Evolutionary conservation across 2,888 invertebrate genomes (phyloP), one percentile per base, ranked within the genome.

Genomic region (Leptarthrus brevirostris): DNA sequence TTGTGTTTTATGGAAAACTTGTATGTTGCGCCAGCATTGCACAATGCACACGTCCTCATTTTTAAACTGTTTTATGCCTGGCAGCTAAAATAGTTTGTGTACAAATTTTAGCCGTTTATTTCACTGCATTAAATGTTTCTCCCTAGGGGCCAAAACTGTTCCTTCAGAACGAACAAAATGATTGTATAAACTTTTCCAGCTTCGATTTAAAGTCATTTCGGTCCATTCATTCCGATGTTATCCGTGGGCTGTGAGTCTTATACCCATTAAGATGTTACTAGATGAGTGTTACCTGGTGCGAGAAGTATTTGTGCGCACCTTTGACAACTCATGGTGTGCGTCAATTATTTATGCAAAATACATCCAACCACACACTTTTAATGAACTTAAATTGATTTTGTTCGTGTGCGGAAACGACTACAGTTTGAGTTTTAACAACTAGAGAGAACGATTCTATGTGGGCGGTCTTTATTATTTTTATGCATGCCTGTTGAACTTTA

Each of bases 281-380:
- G 14, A 52, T 52, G 52, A 12, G 52, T n/a, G n/a, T 30, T 52
- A 52, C 52, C 69, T 69, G 69, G 30, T 18, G 52, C 52, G 34
- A 20, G 18, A 30, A n/a, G 18, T 54, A 54, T 14, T 18, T 20
- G 26, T 30, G 16, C n/a, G 36, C 30, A 56, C 30, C 22, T 56
- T 71, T 24, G 70, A 22, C 58, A 58, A 72, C 58, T 72, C 56
- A 72, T 72, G 56, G 40, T 56, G 54, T 72, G 56, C 40, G 56
- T 47, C 44, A 30, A 72, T 72, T 72, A 72, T 72, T 72, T 72
- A 72, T 72, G 72, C 72, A 72, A 72, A 44, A 47, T 30, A 56
- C 44, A 72, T 72, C 47, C 56, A 72, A 72, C 72, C 58, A 47
- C 44, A 72, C 56, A 47, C 54, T 72, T 54, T 66, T 52, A 52